These are phyloP conservation scores for Cochlearius cochlearius DNA, from an alignment of 2,113 vertebrate genomes.

Conservation along the genomic window DNA sequence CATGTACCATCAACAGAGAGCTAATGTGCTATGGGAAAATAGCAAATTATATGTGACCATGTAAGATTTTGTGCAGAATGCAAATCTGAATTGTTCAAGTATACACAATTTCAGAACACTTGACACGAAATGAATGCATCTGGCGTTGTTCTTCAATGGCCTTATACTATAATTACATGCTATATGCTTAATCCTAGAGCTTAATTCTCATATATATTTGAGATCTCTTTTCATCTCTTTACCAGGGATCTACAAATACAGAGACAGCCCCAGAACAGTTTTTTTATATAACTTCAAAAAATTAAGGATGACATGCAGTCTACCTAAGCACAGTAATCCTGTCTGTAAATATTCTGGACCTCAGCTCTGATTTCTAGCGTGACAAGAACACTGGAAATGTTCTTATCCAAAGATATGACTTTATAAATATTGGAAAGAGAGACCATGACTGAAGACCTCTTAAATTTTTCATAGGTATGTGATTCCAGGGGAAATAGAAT, in stretches of 20 bases:
- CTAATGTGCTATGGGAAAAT: background rate
- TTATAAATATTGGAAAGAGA: background rate
- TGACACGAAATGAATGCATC: background rate
- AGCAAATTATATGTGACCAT: background rate
- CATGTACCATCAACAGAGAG: background rate
- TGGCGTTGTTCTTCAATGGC: background rate
- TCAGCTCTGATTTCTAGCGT: background rate
- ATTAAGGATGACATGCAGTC: background rate
- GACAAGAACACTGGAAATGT: background rate
- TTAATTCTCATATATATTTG: background rate
- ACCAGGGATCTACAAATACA: background rate
- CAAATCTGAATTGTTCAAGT: background rate
- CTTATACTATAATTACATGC: background rate
- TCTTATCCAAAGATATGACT: background rate
- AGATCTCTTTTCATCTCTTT: background rate
- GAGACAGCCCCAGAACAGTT: background rate
- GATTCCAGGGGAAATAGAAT: background rate
- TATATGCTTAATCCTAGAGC: background rate
- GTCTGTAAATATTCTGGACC: background rate
- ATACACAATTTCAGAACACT: background rate
- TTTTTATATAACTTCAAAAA: background rate
- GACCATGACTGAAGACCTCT: background rate
- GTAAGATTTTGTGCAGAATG: background rate
- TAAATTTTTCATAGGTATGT: conserved; percentile 35
- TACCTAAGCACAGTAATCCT: background rate